Conservation (phyloP, 2,888 invertebrate species). For the Chromoteleia sp. region DNA sequence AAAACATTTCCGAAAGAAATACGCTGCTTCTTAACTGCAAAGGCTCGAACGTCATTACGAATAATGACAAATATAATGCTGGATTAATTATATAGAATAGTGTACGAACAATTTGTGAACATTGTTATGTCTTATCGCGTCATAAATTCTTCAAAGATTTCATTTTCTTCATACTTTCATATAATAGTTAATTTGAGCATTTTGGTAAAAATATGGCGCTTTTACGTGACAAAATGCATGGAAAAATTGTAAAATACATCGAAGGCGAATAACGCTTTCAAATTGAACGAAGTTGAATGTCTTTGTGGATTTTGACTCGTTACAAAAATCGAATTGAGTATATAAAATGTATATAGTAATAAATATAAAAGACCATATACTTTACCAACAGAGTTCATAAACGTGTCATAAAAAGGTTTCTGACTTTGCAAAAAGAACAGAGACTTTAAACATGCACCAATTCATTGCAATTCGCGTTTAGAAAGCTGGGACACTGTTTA, state of each 20-base stretch:
- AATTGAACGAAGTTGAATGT: too few relatives aligned
- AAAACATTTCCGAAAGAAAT: constrained; percentile 16
- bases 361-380: not conserved
- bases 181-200: not conserved
- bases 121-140: not conserved
- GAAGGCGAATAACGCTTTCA: too few relatives aligned
- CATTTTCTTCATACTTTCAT: not conserved
- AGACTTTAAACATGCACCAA: constrained; percentile 6
- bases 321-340: too few relatives aligned
- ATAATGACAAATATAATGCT: constrained; percentile 4
- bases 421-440: too few relatives aligned
- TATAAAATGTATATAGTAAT: too few relatives aligned
- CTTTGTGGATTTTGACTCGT: too few relatives aligned
- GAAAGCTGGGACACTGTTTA: constrained; percentile 23
- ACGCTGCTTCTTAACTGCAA: not conserved
- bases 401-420: too few relatives aligned
- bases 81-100: constrained; percentile 3
- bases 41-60: constrained; percentile 1
- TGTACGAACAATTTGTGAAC: not conserved
- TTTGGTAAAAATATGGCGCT: too few relatives aligned
- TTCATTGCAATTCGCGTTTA: constrained; percentile 25
- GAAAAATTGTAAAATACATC: too few relatives aligned
- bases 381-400: not conserved
- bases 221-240: too few relatives aligned
- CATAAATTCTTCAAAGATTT: not conserved